phyloP scores from a whole-genome alignment of 2,797 vertebrate genomes.

The Silurus aristotelis region DNA sequence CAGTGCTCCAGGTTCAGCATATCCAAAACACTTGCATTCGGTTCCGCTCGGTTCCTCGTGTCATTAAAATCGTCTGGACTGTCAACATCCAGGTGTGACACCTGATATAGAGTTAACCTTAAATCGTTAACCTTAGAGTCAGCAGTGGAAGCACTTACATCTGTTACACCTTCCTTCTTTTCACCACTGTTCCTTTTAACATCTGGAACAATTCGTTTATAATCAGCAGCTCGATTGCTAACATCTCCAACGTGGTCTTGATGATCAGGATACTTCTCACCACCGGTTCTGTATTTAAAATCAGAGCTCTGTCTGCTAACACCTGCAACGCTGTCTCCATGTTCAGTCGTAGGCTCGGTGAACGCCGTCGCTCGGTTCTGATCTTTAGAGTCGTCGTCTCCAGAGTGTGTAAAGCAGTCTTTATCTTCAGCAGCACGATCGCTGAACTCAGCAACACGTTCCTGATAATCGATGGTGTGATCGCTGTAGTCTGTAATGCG shows the following conservation, averaged over 20 bases:
- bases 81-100: background rate
- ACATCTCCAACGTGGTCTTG: too few relatives aligned
- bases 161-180: background rate
- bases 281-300: background rate
- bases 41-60: too few relatives aligned
- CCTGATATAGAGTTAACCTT: background rate
- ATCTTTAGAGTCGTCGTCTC: background rate
- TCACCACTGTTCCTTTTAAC: too few relatives aligned
- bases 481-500: background rate
- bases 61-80: background rate
- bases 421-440: background rate
- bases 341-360: background rate
- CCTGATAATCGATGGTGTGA: slow-evolving; percentile 32
- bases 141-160: background rate
- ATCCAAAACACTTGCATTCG: background rate
- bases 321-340: background rate
- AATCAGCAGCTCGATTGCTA: background rate
- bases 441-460: background rate
- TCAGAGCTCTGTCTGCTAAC: slow-evolving; percentile 1
- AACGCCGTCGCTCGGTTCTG: background rate
- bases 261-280: too few relatives aligned
- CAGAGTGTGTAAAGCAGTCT: background rate
- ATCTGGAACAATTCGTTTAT: too few relatives aligned
- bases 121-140: background rate
- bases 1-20: slow-evolving; percentile 44